Evolutionary conservation across 2,888 invertebrate genomes (phyloP).

Genomic region (Autographa pulchrina): DNA sequence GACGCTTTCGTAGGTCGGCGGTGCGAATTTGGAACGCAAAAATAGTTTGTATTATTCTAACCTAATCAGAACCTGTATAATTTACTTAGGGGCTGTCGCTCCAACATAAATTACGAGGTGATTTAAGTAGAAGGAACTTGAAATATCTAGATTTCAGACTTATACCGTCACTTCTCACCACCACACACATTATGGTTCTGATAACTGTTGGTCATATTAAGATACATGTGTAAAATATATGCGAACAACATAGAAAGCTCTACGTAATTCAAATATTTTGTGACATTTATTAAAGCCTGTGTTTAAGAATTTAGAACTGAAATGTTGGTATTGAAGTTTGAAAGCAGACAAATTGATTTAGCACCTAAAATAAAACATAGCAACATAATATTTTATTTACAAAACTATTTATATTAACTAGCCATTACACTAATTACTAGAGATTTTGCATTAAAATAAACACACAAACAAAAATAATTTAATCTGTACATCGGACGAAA

Average conservation of each 20-base stretch:
- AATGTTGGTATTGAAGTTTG: conserved; percentile 60
- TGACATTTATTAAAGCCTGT: conserved; percentile 79
- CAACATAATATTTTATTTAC: conserved; percentile 84
- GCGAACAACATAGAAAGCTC: conserved; percentile 52
- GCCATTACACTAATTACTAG: conserved; percentile 82
- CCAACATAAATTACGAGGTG: conserved; percentile 89
- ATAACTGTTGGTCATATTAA: conserved; percentile 81
- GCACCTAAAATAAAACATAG: conserved; percentile 87
- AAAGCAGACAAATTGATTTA: conserved; percentile 73
- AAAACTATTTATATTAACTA: conserved; percentile 81
- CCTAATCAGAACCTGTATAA: conserved; percentile 90
- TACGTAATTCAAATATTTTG: conserved; percentile 68
- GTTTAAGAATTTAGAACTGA: conserved; percentile 58
- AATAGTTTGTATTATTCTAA: conserved; percentile 77
- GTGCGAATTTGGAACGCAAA: conserved; percentile 77
- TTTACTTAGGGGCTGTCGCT: conserved; percentile 83
- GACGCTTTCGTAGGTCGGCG: conserved; percentile 78
- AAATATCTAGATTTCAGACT: conserved; percentile 78
- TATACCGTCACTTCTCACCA: conserved; percentile 84
- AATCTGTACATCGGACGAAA: conserved; percentile 83
- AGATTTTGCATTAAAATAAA: conserved; percentile 77
- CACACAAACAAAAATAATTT: conserved; percentile 85
- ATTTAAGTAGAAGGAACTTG: conserved; percentile 88
- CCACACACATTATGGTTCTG: conserved; percentile 83
- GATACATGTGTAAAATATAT: conserved; percentile 62